Conservation (phyloP, 2,113 vertebrate species). For the Saccopteryx bilineata region DNA sequence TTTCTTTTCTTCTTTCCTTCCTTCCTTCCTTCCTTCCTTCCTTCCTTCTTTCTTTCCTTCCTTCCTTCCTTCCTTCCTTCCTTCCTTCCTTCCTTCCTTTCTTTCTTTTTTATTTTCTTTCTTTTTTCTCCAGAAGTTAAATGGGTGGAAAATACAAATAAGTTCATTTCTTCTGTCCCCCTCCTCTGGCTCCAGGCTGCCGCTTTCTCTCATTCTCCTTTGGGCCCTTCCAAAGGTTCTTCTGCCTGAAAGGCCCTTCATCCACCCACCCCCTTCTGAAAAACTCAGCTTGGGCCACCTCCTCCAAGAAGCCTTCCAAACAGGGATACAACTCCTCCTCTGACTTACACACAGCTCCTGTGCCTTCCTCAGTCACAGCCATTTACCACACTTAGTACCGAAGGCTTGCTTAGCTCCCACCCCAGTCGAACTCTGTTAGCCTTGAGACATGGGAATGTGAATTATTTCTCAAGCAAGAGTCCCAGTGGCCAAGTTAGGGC, state of each 20-base stretch:
- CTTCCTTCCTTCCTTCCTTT: too few relatives aligned
- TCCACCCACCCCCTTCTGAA: background rate
- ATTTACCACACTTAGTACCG: background rate
- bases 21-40: background rate
- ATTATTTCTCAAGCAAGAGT: background rate
- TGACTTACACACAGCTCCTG: background rate
- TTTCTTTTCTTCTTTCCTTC: too few relatives aligned
- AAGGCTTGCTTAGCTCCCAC: background rate
- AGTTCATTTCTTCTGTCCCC: background rate
- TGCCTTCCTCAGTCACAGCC: background rate
- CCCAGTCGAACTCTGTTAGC: background rate
- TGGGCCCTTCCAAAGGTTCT: background rate
- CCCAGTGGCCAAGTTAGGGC: background rate
- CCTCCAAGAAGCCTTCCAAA: constrained; percentile 41
- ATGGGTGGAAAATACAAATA: constrained; percentile 46
- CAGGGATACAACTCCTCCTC: background rate
- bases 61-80: background rate
- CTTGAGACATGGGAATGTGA: background rate
- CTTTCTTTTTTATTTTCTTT: background rate
- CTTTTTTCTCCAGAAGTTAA: background rate
- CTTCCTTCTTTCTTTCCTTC: background rate
- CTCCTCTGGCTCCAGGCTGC: background rate
- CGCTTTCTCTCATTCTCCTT: constrained; percentile 1
- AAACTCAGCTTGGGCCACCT: background rate
- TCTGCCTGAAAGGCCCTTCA: background rate